Evolutionary conservation across 2,797 vertebrate species (phyloP).

Genomic region (Rhinophrynus dorsalis): DNA sequence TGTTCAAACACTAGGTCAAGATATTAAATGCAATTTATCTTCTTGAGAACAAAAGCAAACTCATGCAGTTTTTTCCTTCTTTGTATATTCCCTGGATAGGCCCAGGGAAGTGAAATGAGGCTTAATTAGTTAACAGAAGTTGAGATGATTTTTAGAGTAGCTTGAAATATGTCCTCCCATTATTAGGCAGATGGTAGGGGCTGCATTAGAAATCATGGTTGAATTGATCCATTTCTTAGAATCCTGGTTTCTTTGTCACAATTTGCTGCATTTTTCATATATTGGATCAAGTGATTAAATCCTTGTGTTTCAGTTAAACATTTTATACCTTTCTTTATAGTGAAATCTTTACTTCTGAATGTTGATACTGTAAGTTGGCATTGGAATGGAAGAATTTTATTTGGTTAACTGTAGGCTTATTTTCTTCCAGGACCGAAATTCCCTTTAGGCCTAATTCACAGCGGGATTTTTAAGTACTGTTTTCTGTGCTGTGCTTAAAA

Average conservation of each 20-base stretch:
- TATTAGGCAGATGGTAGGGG: constrained; percentile 13
- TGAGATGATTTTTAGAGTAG: background rate
- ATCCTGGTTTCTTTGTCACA: constrained; percentile 19
- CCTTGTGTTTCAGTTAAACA: background rate
- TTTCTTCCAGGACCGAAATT: too few relatives aligned
- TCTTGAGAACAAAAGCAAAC: too few relatives aligned
- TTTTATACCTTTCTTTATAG: too few relatives aligned
- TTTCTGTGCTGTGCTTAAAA: too few relatives aligned
- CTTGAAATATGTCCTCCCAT: constrained; percentile 9
- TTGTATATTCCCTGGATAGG: background rate
- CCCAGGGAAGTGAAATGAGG: background rate
- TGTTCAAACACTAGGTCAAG: too few relatives aligned
- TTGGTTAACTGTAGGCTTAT: too few relatives aligned
- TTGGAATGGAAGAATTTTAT: too few relatives aligned
- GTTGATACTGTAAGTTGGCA: too few relatives aligned
- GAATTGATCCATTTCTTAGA: background rate
- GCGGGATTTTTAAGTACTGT: too few relatives aligned
- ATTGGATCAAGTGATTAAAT: background rate
- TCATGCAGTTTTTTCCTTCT: background rate
- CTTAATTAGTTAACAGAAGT: constrained; percentile 25
- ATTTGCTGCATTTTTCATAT: constrained; percentile 20
- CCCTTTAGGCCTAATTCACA: too few relatives aligned
- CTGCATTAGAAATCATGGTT: background rate
- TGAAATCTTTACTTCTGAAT: too few relatives aligned
- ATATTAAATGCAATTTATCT: too few relatives aligned